Conservation (phyloP, 2,797 vertebrate genomes). For the Notolepis coatsorum region DNA sequence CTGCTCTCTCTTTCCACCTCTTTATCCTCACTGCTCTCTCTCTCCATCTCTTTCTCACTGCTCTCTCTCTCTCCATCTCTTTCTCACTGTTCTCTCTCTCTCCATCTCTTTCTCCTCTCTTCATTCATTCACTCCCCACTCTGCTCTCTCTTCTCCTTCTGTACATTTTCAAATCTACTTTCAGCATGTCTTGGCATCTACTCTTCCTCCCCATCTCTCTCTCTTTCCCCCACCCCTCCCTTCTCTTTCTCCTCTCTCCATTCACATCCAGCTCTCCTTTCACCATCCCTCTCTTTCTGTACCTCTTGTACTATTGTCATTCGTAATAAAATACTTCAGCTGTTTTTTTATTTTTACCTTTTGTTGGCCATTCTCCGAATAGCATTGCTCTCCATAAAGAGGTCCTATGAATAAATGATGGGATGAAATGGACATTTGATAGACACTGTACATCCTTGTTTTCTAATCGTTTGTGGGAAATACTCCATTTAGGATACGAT, state of each 20-base stretch:
- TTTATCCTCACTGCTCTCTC: too few relatives aligned
- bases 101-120: not conserved
- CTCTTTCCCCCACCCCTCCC: not conserved
- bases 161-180: too few relatives aligned
- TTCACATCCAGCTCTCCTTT: not conserved
- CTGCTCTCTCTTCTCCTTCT: not conserved
- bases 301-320: not conserved
- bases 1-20: not conserved
- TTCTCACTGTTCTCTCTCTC: too few relatives aligned
- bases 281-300: not conserved
- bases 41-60: not conserved
- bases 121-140: conserved; percentile 1
- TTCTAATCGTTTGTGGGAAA: too few relatives aligned
- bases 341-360: not conserved
- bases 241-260: not conserved
- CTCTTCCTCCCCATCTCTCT: too few relatives aligned
- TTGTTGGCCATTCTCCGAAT: conserved; percentile 1
- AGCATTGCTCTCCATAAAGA: not conserved
- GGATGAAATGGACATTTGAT: not conserved
- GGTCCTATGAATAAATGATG: not conserved
- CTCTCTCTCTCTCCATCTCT: conserved; percentile 7
- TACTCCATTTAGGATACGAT: too few relatives aligned
- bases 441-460: too few relatives aligned
- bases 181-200: too few relatives aligned
- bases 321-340: not conserved